Conservation (phyloP, 2,888 invertebrate species). For the Pinctada fucata region DNA sequence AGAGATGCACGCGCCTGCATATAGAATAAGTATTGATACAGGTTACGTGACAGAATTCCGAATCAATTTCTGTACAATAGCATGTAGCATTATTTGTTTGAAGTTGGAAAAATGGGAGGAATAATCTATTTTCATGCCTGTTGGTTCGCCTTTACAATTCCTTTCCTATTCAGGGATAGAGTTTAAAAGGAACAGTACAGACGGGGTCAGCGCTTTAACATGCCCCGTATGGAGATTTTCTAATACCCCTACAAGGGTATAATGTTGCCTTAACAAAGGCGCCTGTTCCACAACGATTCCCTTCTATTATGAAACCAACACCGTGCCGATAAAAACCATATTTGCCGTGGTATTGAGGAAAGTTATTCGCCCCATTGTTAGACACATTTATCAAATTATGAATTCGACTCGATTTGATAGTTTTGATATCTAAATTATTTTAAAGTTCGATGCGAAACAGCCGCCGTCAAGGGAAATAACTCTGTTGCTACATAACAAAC, state of each 20-base stretch:
- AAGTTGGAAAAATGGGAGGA: too few species aligned
- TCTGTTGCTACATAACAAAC: background rate
- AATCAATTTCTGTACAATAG: too few species aligned
- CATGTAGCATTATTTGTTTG: too few species aligned
- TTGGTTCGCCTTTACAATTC: background rate
- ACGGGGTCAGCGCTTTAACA: background rate
- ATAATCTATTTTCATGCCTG: background rate
- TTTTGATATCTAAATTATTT: conserved; percentile 11
- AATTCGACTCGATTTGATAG: background rate
- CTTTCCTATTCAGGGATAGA: background rate
- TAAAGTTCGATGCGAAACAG: background rate
- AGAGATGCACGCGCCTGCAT: too few species aligned
- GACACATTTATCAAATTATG: background rate
- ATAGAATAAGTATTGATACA: too few species aligned
- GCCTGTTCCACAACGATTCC: background rate
- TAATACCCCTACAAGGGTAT: background rate
- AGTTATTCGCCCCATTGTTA: background rate
- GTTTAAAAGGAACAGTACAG: background rate
- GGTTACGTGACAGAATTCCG: too few species aligned
- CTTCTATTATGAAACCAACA: background rate
- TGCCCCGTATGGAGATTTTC: background rate
- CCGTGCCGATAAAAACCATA: background rate
- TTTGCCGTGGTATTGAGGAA: background rate
- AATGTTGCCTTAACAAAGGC: background rate
- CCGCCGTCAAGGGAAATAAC: background rate